Evolutionary conservation across 2,797 vertebrate species (phyloP).

Genomic region (Ibycter americanus): DNA sequence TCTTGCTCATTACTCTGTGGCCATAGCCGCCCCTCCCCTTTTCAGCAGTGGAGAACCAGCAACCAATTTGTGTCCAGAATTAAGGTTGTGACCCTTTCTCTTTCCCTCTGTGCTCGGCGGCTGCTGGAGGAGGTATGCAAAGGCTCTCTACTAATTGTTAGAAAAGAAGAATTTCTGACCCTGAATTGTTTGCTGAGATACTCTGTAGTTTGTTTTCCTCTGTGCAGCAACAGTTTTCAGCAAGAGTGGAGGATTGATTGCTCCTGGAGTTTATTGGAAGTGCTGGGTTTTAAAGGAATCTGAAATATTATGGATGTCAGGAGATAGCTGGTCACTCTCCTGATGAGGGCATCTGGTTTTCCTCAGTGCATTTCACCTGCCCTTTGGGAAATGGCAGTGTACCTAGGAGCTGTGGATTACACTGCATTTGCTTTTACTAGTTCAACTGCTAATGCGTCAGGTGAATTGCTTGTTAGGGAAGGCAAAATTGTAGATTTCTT

Average conservation of each 20-base stretch:
- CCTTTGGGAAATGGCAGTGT: not conserved
- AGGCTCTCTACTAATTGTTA: slow-evolving; percentile 11
- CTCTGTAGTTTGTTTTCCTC: slow-evolving; percentile 2
- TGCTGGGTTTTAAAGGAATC: not conserved
- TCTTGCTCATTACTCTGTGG: not conserved
- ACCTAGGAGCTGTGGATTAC: not conserved
- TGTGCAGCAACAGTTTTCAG: not conserved
- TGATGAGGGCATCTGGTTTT: not conserved
- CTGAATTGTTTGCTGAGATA: not conserved
- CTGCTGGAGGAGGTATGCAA: not conserved
- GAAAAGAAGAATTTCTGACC: not conserved
- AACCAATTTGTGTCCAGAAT: slow-evolving; percentile 53
- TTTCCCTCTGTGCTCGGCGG: not conserved
- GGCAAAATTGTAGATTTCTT: not conserved
- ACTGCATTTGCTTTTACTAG: not conserved
- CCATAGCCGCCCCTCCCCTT: not conserved
- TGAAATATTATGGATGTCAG: not conserved
- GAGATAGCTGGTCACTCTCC: not conserved
- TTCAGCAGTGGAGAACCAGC: slow-evolving; percentile 3
- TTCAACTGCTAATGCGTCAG: not conserved
- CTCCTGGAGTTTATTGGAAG: not conserved
- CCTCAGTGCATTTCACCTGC: not conserved
- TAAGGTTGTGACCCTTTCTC: slow-evolving; percentile 54
- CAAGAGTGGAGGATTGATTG: not conserved
- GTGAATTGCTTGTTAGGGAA: not conserved